Percentiles rank a stretch among this genome's conserved stretches.
Conservation (phyloP, 2,797 vertebrate species). For the Synaphobranchus kaupii region DNA sequence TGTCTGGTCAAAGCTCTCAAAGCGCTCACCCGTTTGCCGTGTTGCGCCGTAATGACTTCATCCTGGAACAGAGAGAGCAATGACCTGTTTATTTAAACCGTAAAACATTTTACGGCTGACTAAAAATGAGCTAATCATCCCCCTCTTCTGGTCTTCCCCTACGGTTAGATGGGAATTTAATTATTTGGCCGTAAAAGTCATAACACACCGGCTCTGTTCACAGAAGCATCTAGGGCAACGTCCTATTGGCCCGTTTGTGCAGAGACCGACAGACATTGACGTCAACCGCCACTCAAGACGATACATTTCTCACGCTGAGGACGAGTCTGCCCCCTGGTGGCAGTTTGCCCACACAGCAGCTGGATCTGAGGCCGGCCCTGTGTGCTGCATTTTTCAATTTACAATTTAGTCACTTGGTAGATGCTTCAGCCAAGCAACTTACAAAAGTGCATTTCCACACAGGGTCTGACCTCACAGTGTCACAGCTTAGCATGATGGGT, state of each 20-base stretch:
- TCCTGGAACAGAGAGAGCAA: background rate
- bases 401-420: background rate
- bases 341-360: background rate
- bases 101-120: background rate
- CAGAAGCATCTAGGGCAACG: background rate
- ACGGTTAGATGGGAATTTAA: background rate
- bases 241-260: background rate
- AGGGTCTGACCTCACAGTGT: background rate
- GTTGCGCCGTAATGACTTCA: background rate
- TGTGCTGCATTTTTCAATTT: background rate
- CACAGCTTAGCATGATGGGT: background rate
- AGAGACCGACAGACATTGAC: background rate
- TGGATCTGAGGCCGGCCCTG: background rate
- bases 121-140: background rate
- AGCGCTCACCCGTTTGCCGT: background rate
- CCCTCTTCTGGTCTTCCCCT: background rate
- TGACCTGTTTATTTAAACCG: background rate
- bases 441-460: background rate
- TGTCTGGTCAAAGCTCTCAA: background rate
- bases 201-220: background rate
- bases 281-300: background rate
- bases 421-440: background rate
- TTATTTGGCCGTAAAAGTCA: background rate
- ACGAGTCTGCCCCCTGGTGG: conserved; percentile 18
- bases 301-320: background rate